A percentile compares a stretch with the other conserved stretches of the same genome.
Evolutionary conservation across 2,113 vertebrate genomes (phyloP).

Genomic region (Zosterops japonicus): DNA sequence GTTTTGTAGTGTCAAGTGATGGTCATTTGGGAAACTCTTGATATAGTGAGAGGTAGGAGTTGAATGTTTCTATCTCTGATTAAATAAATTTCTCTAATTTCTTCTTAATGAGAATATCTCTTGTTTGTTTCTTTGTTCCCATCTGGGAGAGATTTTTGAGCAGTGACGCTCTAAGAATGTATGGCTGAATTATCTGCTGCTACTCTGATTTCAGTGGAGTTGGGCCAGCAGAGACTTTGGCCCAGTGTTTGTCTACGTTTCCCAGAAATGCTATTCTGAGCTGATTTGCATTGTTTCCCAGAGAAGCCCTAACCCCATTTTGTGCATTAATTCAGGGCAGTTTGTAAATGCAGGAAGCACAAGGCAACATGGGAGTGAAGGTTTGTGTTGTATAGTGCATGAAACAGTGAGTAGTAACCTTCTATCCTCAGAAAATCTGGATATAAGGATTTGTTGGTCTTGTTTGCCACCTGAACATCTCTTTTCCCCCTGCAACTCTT

Average conservation of each 20-base stretch:
- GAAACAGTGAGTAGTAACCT: background rate
- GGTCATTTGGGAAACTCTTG: background rate
- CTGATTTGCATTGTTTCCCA: background rate
- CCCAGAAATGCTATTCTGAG: conserved; percentile 46
- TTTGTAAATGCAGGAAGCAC: background rate
- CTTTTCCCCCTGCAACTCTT: background rate
- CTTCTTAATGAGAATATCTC: conserved; percentile 31
- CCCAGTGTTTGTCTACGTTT: background rate
- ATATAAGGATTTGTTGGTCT: background rate
- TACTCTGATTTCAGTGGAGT: conserved; percentile 26
- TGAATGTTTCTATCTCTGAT: background rate
- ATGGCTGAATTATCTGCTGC: conserved; percentile 13
- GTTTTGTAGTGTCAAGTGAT: background rate
- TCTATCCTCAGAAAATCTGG: background rate
- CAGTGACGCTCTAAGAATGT: conserved; percentile 34
- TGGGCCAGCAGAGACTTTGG: conserved; percentile 14
- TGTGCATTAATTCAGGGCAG: background rate
- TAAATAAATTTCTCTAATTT: conserved; percentile 20
- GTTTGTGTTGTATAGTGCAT: background rate
- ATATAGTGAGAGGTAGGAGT: background rate
- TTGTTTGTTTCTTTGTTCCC: conserved; percentile 3
- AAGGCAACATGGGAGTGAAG: background rate
- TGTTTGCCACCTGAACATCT: background rate
- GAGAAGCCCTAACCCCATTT: background rate
- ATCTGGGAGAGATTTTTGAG: conserved; percentile 31